Percentiles rank a stretch among this genome's conserved stretches.
These are phyloP conservation scores for Euzetes globulus DNA, from an alignment of 2,888 invertebrate genomes.

Conservation along the genomic window DNA sequence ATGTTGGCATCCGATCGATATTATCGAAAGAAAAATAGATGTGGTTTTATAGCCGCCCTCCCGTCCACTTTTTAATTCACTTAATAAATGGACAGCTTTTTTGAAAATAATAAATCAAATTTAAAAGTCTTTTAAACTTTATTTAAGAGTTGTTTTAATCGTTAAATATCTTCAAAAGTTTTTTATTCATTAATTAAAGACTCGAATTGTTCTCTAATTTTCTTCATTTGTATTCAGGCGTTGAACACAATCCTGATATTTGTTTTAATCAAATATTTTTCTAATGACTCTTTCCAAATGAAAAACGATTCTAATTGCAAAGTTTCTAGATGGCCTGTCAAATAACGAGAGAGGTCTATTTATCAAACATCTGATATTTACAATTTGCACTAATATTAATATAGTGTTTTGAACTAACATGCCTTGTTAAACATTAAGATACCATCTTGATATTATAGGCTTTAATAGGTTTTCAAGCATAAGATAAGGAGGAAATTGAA, in stretches of 20 bases:
- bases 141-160: neutral
- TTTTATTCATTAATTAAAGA: neutral
- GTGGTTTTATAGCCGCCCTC: neutral
- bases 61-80: neutral
- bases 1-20: neutral
- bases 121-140: neutral
- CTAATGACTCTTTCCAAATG: no score
- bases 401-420: no score
- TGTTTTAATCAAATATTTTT: neutral
- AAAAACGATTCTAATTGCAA: no score
- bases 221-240: no score
- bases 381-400: no score
- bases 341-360: no score
- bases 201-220: neutral
- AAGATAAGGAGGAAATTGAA: no score
- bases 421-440: no score
- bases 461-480: no score
- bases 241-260: neutral
- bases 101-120: constrained; percentile 1
- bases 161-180: neutral
- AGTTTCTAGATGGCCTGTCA: no score
- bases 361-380: no score
- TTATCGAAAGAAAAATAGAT: neutral
- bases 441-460: no score
- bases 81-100: neutral